phyloP scores from a whole-genome alignment of 2,113 vertebrate genomes.

The Hemibagrus wyckioides region DNA sequence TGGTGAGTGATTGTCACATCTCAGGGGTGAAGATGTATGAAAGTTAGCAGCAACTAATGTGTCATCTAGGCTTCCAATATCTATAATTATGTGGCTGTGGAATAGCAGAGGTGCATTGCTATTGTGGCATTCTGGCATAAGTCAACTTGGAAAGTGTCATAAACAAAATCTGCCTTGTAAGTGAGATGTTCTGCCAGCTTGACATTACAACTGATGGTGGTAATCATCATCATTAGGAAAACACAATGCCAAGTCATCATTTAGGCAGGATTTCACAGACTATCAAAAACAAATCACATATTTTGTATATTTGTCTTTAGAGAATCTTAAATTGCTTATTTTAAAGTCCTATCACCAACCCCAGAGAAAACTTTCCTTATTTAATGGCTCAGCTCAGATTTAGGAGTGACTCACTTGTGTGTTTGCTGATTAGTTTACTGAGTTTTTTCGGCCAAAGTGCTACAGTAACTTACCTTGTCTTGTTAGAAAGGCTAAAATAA shows the following conservation, averaged over 20 bases:
- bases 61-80: conserved; percentile 8
- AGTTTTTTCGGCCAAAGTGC: neutral
- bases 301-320: neutral
- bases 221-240: neutral
- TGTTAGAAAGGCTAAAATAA: conserved; percentile 4
- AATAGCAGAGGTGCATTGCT: neutral
- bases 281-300: neutral
- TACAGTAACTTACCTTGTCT: neutral
- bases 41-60: conserved; percentile 6
- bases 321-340: neutral
- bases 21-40: neutral
- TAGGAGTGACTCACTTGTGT: neutral
- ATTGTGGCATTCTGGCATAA: neutral
- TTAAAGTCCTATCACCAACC: neutral
- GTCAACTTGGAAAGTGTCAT: neutral
- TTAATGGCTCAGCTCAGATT: neutral
- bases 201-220: neutral
- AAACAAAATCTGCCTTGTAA: neutral
- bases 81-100: neutral
- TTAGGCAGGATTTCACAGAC: neutral
- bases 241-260: neutral
- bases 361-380: neutral
- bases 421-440: neutral
- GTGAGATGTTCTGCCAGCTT: neutral
- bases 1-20: neutral